Evolutionary conservation across 92 coral and sea anemone species (phyloP).

Genomic region (Phymanthus crucifer): DNA sequence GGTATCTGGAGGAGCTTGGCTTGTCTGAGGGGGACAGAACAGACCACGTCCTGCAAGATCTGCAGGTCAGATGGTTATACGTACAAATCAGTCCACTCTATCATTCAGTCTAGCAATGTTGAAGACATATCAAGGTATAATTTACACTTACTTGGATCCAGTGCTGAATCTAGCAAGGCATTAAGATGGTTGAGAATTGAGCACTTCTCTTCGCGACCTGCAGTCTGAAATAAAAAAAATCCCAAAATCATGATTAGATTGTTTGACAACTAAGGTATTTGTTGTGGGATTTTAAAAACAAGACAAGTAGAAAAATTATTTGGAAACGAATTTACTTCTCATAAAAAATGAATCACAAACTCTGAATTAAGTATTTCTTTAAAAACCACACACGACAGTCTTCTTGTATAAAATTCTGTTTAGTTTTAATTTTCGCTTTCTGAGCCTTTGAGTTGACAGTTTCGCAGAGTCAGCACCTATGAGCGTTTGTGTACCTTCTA

Average conservation of each 20-base stretch:
- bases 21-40: constrained; percentile 62
- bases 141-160: constrained; percentile 92
- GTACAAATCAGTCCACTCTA: not conserved
- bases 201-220: constrained; percentile 42
- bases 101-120: not conserved
- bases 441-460: constrained; percentile 17
- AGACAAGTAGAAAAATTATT: not conserved
- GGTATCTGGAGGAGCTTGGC: constrained; percentile 32
- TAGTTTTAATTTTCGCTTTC: not conserved
- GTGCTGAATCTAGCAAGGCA: constrained; percentile 81
- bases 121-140: not conserved
- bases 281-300: constrained; percentile 3
- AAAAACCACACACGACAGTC: constrained; percentile 21
- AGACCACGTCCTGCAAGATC: constrained; percentile 73
- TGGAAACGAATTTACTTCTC: constrained; percentile 10
- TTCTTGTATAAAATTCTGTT: constrained; percentile 1
- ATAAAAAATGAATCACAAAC: constrained; percentile 28
- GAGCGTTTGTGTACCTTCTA: not conserved
- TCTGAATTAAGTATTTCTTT: constrained; percentile 6
- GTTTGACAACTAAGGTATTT: not conserved
- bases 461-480: not conserved
- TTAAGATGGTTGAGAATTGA: constrained; percentile 77
- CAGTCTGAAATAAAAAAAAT: constrained; percentile 32
- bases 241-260: not conserved
- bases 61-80: constrained; percentile 14